Evolutionary conservation across 2,113 vertebrate species (phyloP), one percentile per base, ranked within the genome.

Genomic region (Chrysemys picta): DNA sequence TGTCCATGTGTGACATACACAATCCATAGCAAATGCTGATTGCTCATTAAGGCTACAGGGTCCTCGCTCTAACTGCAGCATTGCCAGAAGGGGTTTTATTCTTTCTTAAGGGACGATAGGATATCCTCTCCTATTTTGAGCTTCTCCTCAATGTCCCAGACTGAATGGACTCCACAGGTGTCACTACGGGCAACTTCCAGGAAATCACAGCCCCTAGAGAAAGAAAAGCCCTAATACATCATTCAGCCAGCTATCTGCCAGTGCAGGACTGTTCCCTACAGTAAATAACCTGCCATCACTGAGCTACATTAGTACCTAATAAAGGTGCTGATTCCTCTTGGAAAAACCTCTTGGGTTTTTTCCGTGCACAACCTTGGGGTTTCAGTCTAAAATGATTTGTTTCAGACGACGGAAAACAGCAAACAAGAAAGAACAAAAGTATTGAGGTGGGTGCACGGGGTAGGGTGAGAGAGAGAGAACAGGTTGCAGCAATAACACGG

Each of bases 161-260:
- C 57, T 13, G 5, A 84, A 72, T 38, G 84, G 59, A 35, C 31
- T 84, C 75, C 84, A 42, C 50, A 62, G 47, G 38, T 65, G 3
- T 29, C 62, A 45, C 13, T 3, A 10, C 0, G 5, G 79, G 75
- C 21, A 53, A 27, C 6, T 75, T 91, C 72, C 87, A 86, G 62
- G 38, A 42, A 93, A 75, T 75, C n/a, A 72, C 1, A 82, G 52
- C 86, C 0, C 1, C 2, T 16, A 21, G 2, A 0, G 47, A 59
- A 91, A 93, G 62, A 69, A 0, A 0, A 92, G 13, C 38, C 52
- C 1, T 1, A 8, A 11, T 21, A 35, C 5, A 85, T 86, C 72
- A 75, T 56, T 49, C 45, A 59, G 31, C 65, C 9, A 52, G 42
- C 14, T 65, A 53, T 91, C 81, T 42, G 25, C 42, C 50, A 90